Conservation (phyloP, 2,797 vertebrate species). For the Tarsius wallacei region DNA sequence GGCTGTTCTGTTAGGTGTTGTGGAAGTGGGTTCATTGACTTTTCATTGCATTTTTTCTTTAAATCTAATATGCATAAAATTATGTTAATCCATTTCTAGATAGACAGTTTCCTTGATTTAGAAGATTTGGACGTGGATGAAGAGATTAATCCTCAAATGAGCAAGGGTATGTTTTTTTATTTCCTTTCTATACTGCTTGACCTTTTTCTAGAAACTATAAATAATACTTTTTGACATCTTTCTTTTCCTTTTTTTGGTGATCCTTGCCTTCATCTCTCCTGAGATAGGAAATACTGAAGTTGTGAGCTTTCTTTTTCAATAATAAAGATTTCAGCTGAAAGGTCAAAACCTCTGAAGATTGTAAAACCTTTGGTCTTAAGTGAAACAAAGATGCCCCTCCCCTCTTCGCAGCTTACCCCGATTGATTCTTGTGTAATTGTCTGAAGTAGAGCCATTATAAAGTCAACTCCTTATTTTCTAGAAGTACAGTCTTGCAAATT, state of each 20-base stretch:
- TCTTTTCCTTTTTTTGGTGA: background rate
- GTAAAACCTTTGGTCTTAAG: slow-evolving; percentile 40
- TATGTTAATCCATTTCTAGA: slow-evolving; percentile 81
- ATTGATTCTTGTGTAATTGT: slow-evolving; percentile 46
- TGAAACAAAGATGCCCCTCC: background rate
- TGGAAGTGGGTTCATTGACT: slow-evolving; percentile 29
- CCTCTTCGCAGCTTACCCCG: background rate
- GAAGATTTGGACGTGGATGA: slow-evolving; percentile 85
- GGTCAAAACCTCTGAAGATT: slow-evolving; percentile 49
- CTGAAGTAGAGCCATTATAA: background rate
- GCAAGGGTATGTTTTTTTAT: slow-evolving; percentile 72
- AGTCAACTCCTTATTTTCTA: slow-evolving; percentile 17
- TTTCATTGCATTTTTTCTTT: slow-evolving; percentile 53
- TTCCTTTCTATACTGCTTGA: background rate
- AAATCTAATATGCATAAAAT: slow-evolving; percentile 50
- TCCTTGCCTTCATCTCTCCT: background rate
- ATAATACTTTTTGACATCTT: background rate
- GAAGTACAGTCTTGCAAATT: background rate
- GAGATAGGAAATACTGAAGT: background rate
- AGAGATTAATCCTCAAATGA: slow-evolving; percentile 67
- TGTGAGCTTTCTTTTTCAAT: slow-evolving; percentile 47
- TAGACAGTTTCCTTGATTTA: slow-evolving; percentile 86
- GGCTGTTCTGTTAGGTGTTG: background rate
- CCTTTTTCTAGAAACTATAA: slow-evolving; percentile 33
- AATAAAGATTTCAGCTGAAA: slow-evolving; percentile 51